Evolutionary conservation across 2,113 vertebrate species (phyloP), one percentile per base, ranked within the genome.

Genomic region (Rhinoderma darwinii): DNA sequence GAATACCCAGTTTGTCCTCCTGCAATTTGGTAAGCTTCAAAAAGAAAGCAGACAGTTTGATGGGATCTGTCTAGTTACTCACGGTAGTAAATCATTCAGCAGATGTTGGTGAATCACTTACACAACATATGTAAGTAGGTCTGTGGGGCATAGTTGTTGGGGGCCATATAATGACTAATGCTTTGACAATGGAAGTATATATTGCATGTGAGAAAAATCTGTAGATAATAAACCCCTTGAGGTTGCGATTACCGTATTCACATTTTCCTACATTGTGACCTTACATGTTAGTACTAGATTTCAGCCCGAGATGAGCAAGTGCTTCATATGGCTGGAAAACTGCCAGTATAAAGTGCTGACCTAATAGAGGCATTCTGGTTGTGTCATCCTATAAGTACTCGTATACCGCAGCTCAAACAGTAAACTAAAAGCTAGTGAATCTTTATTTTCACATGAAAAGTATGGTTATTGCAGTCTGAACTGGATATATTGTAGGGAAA

Each of bases 101-200:
- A 76, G 73, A 84, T 84, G 83, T 63, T 77, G 44, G 43, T 77
- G 84, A 85, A 30, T 85, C 51, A 84, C 51, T 44, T n/a, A 25
- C 20, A 56, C 35, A 22, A 41, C 72, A 43, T 74, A 47, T 75
- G 41, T 75, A 10, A 72, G 35, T 15, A 6, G 6, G 22, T 79
- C 68, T 72, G 35, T 72, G 68, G 68, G 35, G 20, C 37, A 72
- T 17, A 25, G 35, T 25, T 41, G 68, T 25, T 1, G 9, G 20
- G 63, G 66, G 66, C 35, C 15, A 72, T 72, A 12, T 18, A 22
- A 72, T 72, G 68, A 41, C 37, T 72, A 72, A 39, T 72, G 68
- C 12, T 72, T 41, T 39, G 8, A 72, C 37, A 39, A 72, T 39
- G 68, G 68, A 41, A 41, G 37, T 72, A 41, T 41, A 41, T 22